A percentile compares a stretch with the other conserved stretches of the same genome.
Conservation (phyloP, 2,113 vertebrate genomes). For the Lonchura striata region DNA sequence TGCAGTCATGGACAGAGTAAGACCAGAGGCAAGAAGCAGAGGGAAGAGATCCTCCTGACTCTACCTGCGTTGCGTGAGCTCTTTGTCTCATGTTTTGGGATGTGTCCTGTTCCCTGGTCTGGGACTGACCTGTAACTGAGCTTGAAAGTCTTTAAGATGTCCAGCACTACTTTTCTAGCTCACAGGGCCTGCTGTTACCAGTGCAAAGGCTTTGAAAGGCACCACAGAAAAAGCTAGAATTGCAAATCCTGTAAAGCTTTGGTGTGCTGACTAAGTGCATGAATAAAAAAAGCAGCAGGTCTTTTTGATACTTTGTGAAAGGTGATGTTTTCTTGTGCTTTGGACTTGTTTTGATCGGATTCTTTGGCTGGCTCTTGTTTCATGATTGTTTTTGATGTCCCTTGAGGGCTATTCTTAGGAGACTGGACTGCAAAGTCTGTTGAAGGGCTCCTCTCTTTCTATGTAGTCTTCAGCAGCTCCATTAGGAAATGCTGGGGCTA, state of each 20-base stretch:
- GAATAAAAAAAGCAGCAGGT: background rate
- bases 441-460: background rate
- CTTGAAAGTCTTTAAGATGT: background rate
- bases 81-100: background rate
- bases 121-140: background rate
- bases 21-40: background rate
- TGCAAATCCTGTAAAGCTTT: background rate
- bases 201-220: background rate
- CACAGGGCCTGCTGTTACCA: background rate
- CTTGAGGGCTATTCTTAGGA: background rate
- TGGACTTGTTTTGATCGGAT: background rate
- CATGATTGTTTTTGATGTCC: background rate
- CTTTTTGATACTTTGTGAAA: background rate
- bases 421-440: background rate
- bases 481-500: background rate
- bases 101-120: background rate
- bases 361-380: background rate
- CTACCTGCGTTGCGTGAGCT: fast-evolving
- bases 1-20: background rate
- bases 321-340: background rate
- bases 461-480: background rate
- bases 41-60: background rate
- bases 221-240: background rate
- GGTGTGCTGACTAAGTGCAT: background rate
- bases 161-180: background rate